Percentiles rank a stretch among this genome's conserved stretches.
These are phyloP conservation scores for Philypnodon macrostomus DNA, from an alignment of 2,797 vertebrate species.

Conservation along the genomic window DNA sequence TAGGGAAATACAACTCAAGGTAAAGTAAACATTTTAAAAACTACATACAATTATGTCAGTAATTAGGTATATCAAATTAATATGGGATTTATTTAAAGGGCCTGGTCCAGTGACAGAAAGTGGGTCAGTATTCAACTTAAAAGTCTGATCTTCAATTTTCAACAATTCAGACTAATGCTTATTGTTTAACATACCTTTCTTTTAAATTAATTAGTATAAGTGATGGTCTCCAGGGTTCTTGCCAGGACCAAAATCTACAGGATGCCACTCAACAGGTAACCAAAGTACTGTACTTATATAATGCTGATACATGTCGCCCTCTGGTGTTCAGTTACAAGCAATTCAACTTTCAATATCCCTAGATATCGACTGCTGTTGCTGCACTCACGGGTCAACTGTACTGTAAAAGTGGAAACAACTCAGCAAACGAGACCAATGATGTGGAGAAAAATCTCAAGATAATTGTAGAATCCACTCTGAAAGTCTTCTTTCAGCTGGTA, in stretches of 20 bases:
- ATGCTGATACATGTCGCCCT: constrained; percentile 14
- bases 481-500: constrained; percentile 45
- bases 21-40: not conserved
- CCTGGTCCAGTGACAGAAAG: constrained; percentile 3
- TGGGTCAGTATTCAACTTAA: constrained; percentile 29
- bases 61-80: not conserved
- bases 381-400: constrained; percentile 28
- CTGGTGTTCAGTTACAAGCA: constrained; percentile 17
- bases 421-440: constrained; percentile 10
- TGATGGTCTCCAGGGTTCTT: constrained; percentile 6
- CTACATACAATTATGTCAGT: not conserved
- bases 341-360: not conserved
- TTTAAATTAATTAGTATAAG: not conserved
- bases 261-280: constrained; percentile 30
- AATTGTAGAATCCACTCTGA: constrained; percentile 46
- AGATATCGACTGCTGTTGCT: constrained; percentile 51
- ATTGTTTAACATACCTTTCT: not conserved
- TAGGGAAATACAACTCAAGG: constrained; percentile 38
- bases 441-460: constrained; percentile 36
- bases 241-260: constrained; percentile 12
- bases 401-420: constrained; percentile 28
- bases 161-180: no score
- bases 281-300: not conserved
- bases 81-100: constrained; percentile 11
- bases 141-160: no score